These are phyloP conservation scores for Hydrozoanthus gracilis DNA, from an alignment of 92 coral and sea anemone species.

Conservation along the genomic window DNA sequence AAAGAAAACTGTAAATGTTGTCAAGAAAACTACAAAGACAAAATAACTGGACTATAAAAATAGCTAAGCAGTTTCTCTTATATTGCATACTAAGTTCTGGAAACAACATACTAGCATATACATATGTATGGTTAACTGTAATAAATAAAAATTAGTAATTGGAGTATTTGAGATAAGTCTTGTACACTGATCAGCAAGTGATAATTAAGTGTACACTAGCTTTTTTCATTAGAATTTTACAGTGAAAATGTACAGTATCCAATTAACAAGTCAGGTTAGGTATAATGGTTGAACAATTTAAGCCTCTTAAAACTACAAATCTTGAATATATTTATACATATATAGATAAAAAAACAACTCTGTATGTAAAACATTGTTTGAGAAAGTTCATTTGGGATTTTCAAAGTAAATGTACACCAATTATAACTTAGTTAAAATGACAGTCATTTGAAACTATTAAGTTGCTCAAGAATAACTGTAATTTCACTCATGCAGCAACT, in stretches of 20 bases:
- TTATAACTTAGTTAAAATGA: conserved; percentile 8
- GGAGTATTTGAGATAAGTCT: neutral
- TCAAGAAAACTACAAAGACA: conserved; percentile 34
- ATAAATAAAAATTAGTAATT: neutral
- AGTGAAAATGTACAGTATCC: conserved; percentile 11
- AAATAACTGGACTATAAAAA: conserved; percentile 23
- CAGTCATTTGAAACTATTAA: neutral
- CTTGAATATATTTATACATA: conserved; percentile 11
- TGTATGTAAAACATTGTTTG: neutral
- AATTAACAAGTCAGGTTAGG: conserved; percentile 11
- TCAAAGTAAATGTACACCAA: neutral
- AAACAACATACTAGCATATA: conserved; percentile 19
- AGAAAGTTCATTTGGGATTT: conserved; percentile 11
- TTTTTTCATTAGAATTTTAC: conserved; percentile 12
- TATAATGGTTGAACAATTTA: neutral
- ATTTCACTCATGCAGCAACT: conserved; percentile 60
- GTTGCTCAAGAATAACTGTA: conserved; percentile 18
- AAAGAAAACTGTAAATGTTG: conserved; percentile 39
- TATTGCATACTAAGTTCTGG: neutral
- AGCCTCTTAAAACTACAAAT: conserved; percentile 1
- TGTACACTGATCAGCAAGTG: conserved; percentile 8
- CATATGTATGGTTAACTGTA: conserved; percentile 12
- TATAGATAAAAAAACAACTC: neutral
- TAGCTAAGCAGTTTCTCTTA: conserved; percentile 4
- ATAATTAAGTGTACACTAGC: conserved; percentile 14